Evolutionary conservation across 1,140 invertebrate genomes (phyloP).

Genomic region (Orchestia grillus): DNA sequence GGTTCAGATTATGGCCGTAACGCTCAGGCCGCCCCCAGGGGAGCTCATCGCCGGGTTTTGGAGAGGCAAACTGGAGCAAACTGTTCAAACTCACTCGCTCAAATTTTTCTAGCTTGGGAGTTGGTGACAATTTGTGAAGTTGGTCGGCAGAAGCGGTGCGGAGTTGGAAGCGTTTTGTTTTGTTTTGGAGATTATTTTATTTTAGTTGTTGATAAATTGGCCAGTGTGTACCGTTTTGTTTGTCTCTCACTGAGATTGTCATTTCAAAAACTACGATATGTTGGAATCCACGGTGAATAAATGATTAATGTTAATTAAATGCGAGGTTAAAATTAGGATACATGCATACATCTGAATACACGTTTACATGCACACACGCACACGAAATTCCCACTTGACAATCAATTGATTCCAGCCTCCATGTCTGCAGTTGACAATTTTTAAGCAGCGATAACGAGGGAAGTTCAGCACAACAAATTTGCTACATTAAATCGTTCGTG

Average conservation of each 20-base stretch:
- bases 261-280: neutral
- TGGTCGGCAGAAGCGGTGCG: neutral
- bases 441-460: too few species aligned
- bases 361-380: too few species aligned
- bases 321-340: too few species aligned
- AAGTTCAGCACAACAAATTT: too few species aligned
- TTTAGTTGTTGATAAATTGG: neutral
- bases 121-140: neutral
- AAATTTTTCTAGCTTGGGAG: neutral
- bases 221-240: neutral
- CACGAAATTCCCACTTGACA: too few species aligned
- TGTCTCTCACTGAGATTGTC: neutral
- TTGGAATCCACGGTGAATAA: neutral
- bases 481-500: too few species aligned
- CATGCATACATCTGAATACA: too few species aligned
- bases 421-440: too few species aligned
- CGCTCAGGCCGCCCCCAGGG: neutral
- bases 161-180: neutral
- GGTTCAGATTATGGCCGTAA: constrained; percentile 1
- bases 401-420: too few species aligned
- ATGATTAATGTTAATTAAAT: neutral
- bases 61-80: neutral
- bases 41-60: neutral
- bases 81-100: neutral
- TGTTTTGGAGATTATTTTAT: neutral